phyloP scores from a whole-genome alignment of 2,113 vertebrate genomes.

The Pedionomus torquatus region DNA sequence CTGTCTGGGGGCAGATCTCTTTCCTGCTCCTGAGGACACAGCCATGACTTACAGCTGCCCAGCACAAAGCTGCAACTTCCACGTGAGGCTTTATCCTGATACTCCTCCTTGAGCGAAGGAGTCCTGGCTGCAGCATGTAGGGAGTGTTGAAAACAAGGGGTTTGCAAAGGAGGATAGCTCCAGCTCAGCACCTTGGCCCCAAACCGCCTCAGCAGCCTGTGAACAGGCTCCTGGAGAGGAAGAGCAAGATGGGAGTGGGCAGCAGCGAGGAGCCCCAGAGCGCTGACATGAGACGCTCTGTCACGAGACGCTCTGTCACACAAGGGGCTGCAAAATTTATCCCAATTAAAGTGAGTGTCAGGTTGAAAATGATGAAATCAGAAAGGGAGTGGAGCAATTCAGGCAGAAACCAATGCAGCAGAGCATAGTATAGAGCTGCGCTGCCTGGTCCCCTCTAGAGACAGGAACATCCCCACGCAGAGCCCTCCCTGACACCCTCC shows the following conservation, averaged over 20 bases:
- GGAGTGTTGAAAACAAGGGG: accelerated
- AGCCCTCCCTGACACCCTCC: accelerated
- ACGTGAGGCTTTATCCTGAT: neutral
- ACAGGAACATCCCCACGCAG: accelerated
- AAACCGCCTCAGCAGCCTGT: neutral
- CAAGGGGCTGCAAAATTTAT: neutral
- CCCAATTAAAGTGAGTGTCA: neutral
- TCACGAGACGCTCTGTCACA: neutral
- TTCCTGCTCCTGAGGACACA: too few relatives aligned
- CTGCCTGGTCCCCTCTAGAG: neutral
- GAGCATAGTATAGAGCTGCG: accelerated
- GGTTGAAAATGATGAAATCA: neutral
- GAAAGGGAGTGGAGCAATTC: neutral
- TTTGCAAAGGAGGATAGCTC: neutral
- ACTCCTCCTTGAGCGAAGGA: neutral
- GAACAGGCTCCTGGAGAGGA: neutral
- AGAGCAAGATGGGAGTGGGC: neutral
- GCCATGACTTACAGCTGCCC: too few relatives aligned
- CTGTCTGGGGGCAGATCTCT: neutral
- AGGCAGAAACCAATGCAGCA: neutral
- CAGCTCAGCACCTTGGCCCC: neutral
- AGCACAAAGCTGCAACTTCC: neutral
- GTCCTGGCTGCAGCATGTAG: neutral
- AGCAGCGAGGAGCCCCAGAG: neutral
- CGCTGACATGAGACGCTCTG: neutral